Percentiles rank a stretch among this genome's conserved stretches.
phyloP scores from a whole-genome alignment of 2,888 invertebrate species.

The Aspidapion aeneum region DNA sequence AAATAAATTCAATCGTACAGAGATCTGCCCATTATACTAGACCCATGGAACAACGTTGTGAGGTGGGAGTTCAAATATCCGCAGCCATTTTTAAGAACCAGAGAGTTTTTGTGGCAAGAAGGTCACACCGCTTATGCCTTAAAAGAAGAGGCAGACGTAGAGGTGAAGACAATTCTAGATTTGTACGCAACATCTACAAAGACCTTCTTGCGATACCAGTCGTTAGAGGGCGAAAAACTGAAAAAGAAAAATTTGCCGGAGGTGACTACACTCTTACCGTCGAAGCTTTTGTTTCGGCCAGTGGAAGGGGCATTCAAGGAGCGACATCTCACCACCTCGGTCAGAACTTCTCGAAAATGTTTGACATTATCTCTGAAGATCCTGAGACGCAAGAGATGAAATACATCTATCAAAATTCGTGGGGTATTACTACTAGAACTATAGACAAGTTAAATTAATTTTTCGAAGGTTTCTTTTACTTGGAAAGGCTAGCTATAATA shows the following conservation, averaged over 20 bases:
- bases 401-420: slow-evolving; percentile 95
- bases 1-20: slow-evolving; percentile 98
- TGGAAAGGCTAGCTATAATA: too few relatives aligned
- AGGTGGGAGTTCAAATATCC: slow-evolving; percentile 99
- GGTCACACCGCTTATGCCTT: slow-evolving; percentile 94
- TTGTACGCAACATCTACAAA: slow-evolving; percentile 90
- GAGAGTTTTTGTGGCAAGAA: slow-evolving; percentile 99
- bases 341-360: slow-evolving; percentile 99
- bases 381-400: slow-evolving; percentile 86
- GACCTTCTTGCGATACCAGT: slow-evolving; percentile 92
- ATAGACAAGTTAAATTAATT: slow-evolving; percentile 59
- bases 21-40: slow-evolving; percentile 92
- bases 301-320: slow-evolving; percentile 92
- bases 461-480: not conserved
- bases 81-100: slow-evolving; percentile 94
- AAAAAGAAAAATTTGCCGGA: slow-evolving; percentile 99
- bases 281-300: slow-evolving; percentile 92
- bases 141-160: slow-evolving; percentile 80
- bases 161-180: slow-evolving; percentile 80
- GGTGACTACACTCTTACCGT: slow-evolving; percentile 96
- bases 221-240: slow-evolving; percentile 92
- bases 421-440: slow-evolving; percentile 96
- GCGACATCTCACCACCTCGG: slow-evolving; percentile 98
- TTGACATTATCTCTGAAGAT: slow-evolving; percentile 93
- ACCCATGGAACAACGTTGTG: slow-evolving; percentile 99